Percentiles rank a stretch among this genome's conserved stretches.
Conservation (phyloP, 2,113 vertebrate genomes). For the Dromas ardeola region DNA sequence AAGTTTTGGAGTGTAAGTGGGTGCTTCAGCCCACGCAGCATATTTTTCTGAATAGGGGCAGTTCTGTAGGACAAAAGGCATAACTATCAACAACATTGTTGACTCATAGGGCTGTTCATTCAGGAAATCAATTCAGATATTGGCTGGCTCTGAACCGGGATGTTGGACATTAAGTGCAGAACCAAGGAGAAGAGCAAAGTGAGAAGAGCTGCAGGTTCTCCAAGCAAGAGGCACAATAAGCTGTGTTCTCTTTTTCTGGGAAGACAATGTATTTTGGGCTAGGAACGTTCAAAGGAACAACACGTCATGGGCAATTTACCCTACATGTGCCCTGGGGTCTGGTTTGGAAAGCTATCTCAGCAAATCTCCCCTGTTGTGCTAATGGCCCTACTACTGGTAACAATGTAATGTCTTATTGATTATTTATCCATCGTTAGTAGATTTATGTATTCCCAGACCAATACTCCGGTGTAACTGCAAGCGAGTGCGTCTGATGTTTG, state of each 20-base stretch:
- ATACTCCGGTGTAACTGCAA: not conserved
- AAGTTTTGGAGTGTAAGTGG: not conserved
- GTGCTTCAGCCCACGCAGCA: not conserved
- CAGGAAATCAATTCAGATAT: not conserved
- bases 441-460: not conserved
- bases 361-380: not conserved
- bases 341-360: not conserved
- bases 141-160: not conserved
- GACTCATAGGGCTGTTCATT: not conserved
- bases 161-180: not conserved
- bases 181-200: not conserved
- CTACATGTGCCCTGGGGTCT: not conserved
- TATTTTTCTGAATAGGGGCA: not conserved
- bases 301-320: not conserved
- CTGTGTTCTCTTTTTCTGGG: not conserved
- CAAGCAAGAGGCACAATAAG: not conserved
- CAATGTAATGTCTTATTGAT: not conserved
- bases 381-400: not conserved
- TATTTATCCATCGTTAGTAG: not conserved
- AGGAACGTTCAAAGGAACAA: not conserved
- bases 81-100: fast-evolving
- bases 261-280: not conserved
- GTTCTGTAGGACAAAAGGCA: not conserved
- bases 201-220: not conserved
- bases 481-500: not conserved